Percentiles rank a stretch among this genome's conserved stretches.
Conservation (phyloP, 2,113 vertebrate genomes). For the Pheucticus melanocephalus region DNA sequence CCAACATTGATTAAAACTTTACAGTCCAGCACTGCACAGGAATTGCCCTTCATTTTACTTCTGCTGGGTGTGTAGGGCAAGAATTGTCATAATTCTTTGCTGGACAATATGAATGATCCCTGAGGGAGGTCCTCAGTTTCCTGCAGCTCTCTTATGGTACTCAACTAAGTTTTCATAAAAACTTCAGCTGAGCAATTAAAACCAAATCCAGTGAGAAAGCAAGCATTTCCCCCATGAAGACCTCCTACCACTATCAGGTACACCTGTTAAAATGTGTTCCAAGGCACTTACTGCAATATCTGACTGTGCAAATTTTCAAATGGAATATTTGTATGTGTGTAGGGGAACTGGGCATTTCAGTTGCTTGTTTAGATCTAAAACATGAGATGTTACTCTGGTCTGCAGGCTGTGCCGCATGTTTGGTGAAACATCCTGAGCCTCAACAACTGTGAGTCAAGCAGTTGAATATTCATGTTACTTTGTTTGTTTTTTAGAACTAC, state of each 20-base stretch:
- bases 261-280: neutral
- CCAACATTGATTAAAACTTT: neutral
- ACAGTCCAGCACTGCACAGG: neutral
- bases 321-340: fast-evolving
- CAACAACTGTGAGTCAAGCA: neutral
- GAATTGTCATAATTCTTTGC: neutral
- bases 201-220: neutral
- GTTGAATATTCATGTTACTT: neutral
- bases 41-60: neutral
- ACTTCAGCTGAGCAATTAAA: neutral
- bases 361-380: neutral
- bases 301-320: neutral
- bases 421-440: neutral
- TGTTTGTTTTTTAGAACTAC: neutral
- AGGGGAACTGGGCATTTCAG: fast-evolving
- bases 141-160: neutral
- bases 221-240: neutral
- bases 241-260: neutral
- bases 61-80: neutral
- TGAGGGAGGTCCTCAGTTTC: neutral
- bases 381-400: neutral
- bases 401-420: neutral
- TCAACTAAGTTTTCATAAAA: neutral
- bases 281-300: neutral
- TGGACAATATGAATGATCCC: neutral